Evolutionary conservation across 35 echinoderm and acorn worm species (phyloP).

Genomic region (Holothuria glaberrima): DNA sequence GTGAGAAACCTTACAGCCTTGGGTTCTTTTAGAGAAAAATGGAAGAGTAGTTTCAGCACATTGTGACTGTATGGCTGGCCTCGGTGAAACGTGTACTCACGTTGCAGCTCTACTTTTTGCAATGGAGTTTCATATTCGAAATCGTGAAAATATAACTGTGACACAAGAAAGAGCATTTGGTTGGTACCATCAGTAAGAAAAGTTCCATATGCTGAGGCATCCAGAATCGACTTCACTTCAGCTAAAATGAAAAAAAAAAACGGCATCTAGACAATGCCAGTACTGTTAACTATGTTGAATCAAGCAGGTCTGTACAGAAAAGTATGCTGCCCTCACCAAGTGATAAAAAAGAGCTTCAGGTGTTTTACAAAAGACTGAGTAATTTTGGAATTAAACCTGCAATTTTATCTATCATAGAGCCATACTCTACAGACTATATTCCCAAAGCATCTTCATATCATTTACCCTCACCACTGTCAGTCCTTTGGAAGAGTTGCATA

Average conservation of each 20-base stretch:
- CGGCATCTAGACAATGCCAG: neutral
- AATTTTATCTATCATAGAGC: constrained; percentile 20
- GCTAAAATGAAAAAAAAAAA: constrained; percentile 60
- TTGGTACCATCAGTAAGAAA: constrained; percentile 38
- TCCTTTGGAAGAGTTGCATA: constrained; percentile 2
- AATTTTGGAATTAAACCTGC: constrained; percentile 42
- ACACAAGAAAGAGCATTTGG: constrained; percentile 61
- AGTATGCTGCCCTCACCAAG: constrained; percentile 22
- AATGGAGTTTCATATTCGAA: constrained; percentile 33
- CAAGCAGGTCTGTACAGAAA: constrained; percentile 32
- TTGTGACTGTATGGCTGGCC: constrained; percentile 66
- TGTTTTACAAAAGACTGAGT: constrained; percentile 30
- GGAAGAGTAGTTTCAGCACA: constrained; percentile 40
- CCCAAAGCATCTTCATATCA: neutral
- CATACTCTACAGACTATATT: constrained; percentile 1
- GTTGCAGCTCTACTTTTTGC: constrained; percentile 51
- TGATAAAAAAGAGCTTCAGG: constrained; percentile 3
- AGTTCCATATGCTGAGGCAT: neutral
- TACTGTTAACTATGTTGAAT: neutral
- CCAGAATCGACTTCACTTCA: constrained; percentile 60
- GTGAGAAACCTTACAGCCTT: constrained; percentile 41
- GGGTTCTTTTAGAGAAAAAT: constrained; percentile 52
- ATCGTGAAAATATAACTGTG: constrained; percentile 40
- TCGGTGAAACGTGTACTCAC: constrained; percentile 53
- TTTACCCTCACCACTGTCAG: constrained; percentile 32